A percentile compares a stretch with the other conserved stretches of the same genome.
Evolutionary conservation across 2,113 vertebrate species (phyloP).

Genomic region (Ariopsis seemanni): DNA sequence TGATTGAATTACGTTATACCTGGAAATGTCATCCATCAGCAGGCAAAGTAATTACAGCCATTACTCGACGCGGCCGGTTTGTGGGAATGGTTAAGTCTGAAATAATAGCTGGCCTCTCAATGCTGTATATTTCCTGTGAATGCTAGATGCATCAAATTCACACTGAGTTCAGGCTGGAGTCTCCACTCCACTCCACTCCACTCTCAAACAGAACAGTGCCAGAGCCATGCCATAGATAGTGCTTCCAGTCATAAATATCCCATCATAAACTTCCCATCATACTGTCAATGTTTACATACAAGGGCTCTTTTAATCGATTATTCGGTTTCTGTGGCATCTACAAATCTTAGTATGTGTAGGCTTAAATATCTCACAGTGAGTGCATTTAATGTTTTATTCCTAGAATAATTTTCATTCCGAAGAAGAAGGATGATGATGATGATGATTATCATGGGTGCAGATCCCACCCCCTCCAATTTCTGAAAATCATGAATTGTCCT

Average conservation of each 20-base stretch:
- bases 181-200: not conserved
- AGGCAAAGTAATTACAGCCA: conserved; percentile 48
- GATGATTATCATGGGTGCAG: not conserved
- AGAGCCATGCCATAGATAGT: not conserved
- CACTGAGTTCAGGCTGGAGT: conserved; percentile 6
- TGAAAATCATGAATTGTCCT: too few relatives aligned
- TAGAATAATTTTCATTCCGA: not conserved
- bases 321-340: not conserved
- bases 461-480: too few relatives aligned
- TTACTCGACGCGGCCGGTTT: conserved; percentile 41
- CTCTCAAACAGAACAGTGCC: not conserved
- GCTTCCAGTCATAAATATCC: too few relatives aligned
- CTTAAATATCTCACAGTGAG: not conserved
- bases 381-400: not conserved
- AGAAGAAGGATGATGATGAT: not conserved
- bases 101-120: conserved; percentile 35
- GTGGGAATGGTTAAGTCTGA: conserved; percentile 41
- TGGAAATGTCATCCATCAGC: conserved; percentile 55
- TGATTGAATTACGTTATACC: conserved; percentile 54
- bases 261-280: not conserved
- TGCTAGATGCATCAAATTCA: conserved; percentile 37
- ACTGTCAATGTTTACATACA: not conserved
- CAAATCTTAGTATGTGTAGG: not conserved
- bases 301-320: not conserved
- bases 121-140: conserved; percentile 28